phyloP scores from a whole-genome alignment of 2,888 invertebrate species.

The Conus canariensis region DNA sequence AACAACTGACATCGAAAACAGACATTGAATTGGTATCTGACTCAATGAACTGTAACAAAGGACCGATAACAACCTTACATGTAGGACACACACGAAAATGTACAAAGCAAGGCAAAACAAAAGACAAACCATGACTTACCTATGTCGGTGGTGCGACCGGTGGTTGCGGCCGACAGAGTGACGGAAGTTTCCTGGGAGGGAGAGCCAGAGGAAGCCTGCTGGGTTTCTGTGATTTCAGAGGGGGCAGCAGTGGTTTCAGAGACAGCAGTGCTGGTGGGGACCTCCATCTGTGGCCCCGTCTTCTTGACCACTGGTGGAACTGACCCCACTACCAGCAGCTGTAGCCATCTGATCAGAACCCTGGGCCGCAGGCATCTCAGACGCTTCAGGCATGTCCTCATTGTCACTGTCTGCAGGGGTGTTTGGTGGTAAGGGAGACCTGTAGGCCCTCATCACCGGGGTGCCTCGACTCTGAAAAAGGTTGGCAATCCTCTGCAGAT shows the following conservation, averaged over 20 bases:
- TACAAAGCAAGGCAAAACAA: not conserved
- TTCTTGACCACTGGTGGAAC: not conserved
- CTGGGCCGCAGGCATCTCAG: not conserved
- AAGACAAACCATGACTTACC: conserved; percentile 24
- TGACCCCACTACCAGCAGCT: not conserved
- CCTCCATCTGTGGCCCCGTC: conserved; percentile 10
- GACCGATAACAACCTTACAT: too few relatives aligned
- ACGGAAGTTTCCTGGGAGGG: conserved; percentile 39
- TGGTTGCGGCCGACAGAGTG: conserved; percentile 38
- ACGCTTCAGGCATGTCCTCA: conserved; percentile 29
- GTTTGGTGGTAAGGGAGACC: conserved; percentile 30
- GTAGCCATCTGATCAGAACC: not conserved
- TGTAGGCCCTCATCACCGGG: conserved; percentile 9
- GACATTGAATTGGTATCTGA: too few relatives aligned
- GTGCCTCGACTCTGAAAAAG: conserved; percentile 36
- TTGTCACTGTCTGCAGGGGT: conserved; percentile 24
- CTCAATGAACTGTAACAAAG: too few relatives aligned
- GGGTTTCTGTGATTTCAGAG: conserved; percentile 11
- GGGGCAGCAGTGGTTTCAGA: not conserved
- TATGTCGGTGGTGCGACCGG: conserved; percentile 43
- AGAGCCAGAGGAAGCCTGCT: conserved; percentile 34
- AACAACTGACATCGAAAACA: too few relatives aligned
- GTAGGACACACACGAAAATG: not conserved
- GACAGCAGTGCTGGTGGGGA: not conserved
- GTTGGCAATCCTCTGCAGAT: not conserved